Evolutionary conservation across 1,140 invertebrate species (phyloP), one percentile per base, ranked within the genome.

Genomic region (Euwallacea fornicatus): DNA sequence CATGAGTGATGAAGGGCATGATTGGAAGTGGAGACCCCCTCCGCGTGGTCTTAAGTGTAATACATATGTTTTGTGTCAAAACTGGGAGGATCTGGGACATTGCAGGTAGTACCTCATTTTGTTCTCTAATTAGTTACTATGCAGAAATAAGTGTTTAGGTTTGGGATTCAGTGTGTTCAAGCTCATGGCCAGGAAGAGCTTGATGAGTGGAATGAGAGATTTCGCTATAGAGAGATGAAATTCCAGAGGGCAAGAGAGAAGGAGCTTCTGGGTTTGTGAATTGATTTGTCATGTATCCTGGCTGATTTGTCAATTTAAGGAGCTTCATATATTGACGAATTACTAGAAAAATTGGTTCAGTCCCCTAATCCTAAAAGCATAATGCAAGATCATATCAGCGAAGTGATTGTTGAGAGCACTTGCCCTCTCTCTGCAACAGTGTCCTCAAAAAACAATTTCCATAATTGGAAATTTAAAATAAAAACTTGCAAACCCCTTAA

Each of bases 161-260:
- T 89, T 76, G 89, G 89, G 15, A 84, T 87, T 11, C 89, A 90
- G 75, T 92, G 91, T 81, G 87, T 90, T n/a, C 86, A 90, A 78
- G 91, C 91, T 6, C 91, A 93, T 78, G 89, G 89, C 11, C 78
- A 84, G 63, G 88, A 89, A 61, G 91, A 93, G 79, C 79, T 93
- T 7, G 82, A 84, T 9, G 91, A 93, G 83, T 93, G 91, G 91
- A 86, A 88, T 76, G 87, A 90, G 75, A 82, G 91, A 60, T 91
- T 89, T 77, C 86, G 89, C 73, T 89, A 90, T 76, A 80, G 89
- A 50, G 76, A 77, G 58, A 87, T 87, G 84, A 85, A 86, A 73
- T 79, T 91, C 54, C 86, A 90, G 77, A 83, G 86, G 71, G 88
- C 89, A 6, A 85, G 84, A 74, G 89, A 91, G 68, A 88, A 88